These are phyloP conservation scores for Thamnophis sirtalis DNA, from an alignment of 2,113 vertebrate genomes.

Conservation along the genomic window DNA sequence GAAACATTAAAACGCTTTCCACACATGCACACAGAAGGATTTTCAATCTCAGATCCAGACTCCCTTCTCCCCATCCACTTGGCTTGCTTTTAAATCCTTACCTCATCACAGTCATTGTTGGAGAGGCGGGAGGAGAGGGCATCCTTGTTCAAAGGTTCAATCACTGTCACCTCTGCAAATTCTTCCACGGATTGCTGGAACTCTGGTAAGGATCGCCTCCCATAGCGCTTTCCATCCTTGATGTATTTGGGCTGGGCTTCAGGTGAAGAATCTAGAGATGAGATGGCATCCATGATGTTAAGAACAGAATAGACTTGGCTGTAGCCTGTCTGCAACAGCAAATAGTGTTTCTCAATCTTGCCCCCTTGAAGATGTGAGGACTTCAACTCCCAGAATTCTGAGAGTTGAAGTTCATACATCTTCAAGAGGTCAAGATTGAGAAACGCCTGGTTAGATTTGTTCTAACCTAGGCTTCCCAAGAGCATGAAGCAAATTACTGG, in stretches of 20 bases:
- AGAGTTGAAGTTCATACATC: background rate
- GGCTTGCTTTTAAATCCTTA: conserved; percentile 48
- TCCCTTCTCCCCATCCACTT: background rate
- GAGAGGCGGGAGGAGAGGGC: conserved; percentile 55
- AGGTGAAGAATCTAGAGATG: conserved; percentile 67
- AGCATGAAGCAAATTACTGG: too few relatives aligned
- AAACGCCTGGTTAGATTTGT: background rate
- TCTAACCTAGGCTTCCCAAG: too few relatives aligned
- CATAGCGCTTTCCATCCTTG: conserved; percentile 88
- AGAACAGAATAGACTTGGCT: background rate
- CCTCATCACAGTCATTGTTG: conserved; percentile 75
- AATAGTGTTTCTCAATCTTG: background rate
- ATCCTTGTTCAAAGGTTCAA: conserved; percentile 61
- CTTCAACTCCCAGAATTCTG: background rate
- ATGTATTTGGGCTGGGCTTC: conserved; percentile 93
- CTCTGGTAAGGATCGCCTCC: conserved; percentile 85
- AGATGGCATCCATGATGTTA: background rate
- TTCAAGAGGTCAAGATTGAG: background rate
- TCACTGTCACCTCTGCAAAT: conserved; percentile 61
- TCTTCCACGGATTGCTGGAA: conserved; percentile 71
- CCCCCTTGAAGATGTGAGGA: background rate
- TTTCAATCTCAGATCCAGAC: background rate
- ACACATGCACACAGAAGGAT: too few relatives aligned
- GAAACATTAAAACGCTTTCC: background rate
- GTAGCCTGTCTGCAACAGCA: background rate